Conservation (phyloP, 2,113 vertebrate species). For the Cricetomys ansorgei region DNA sequence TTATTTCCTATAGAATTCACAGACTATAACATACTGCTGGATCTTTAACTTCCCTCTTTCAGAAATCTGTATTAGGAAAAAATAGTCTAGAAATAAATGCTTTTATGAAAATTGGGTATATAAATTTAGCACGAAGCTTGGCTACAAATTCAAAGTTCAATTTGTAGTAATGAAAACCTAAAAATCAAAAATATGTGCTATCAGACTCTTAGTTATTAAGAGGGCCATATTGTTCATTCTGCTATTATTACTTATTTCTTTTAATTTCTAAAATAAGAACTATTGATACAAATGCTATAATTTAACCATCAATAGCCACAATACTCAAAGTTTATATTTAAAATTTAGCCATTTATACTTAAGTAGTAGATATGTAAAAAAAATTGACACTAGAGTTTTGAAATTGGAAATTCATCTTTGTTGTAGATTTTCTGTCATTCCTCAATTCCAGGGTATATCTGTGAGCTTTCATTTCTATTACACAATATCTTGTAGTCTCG, state of each 20-base stretch:
- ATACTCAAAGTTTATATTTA: constrained; percentile 24
- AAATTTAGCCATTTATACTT: not conserved
- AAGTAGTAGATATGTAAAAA: constrained; percentile 1
- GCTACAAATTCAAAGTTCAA: constrained; percentile 45
- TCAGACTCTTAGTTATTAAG: not conserved
- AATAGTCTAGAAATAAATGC: not conserved
- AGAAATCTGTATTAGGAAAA: not conserved
- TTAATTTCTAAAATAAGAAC: not conserved
- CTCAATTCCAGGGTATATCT: not conserved
- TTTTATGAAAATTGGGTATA: not conserved
- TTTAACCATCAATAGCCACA: not conserved
- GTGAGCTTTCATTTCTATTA: not conserved
- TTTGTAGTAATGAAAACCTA: constrained; percentile 42
- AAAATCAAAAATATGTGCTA: not conserved
- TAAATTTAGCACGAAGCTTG: not conserved
- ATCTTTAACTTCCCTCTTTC: constrained; percentile 43
- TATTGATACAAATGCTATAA: not conserved
- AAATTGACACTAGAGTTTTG: not conserved
- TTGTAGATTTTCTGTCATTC: not conserved
- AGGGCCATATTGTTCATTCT: not conserved
- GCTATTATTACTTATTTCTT: not conserved
- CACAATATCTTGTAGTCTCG: not conserved
- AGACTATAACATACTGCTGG: constrained; percentile 32
- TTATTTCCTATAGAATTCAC: constrained; percentile 64
- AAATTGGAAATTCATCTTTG: not conserved